Percentiles rank a stretch among this genome's conserved stretches.
Evolutionary conservation across 1,140 invertebrate species (phyloP).

Genomic region (Cataglyphis hispanica): DNA sequence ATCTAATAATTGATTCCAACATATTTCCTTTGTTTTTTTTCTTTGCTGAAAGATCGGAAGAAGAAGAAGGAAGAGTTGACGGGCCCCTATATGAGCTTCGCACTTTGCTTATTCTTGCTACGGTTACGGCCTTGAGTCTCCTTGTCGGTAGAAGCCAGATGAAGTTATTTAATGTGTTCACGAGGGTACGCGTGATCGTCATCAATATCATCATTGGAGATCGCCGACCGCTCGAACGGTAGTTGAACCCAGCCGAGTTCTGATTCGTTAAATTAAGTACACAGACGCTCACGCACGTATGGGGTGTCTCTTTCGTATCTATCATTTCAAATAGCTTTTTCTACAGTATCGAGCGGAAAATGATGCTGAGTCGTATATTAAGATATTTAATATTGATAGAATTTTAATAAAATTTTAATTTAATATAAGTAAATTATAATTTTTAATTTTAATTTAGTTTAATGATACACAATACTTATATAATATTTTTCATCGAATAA

Average conservation of each 20-base stretch:
- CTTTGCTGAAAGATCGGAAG: conserved; percentile 34
- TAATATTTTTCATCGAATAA: neutral
- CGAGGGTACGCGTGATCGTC: conserved; percentile 57
- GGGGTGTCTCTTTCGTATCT: conserved; percentile 22
- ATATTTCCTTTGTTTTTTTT: conserved; percentile 24
- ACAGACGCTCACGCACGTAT: conserved; percentile 43
- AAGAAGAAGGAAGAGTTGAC: conserved; percentile 30
- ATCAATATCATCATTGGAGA: conserved; percentile 63
- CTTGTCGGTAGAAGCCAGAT: conserved; percentile 51
- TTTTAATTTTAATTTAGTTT: neutral
- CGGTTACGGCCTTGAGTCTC: conserved; percentile 36
- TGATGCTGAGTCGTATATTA: neutral
- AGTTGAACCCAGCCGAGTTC: conserved; percentile 79
- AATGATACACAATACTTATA: neutral
- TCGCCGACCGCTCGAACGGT: conserved; percentile 70
- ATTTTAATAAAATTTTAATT: conserved; percentile 12
- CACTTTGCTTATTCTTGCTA: conserved; percentile 35
- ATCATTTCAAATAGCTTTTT: conserved; percentile 16
- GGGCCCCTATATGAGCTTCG: conserved; percentile 17
- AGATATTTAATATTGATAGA: conserved; percentile 5
- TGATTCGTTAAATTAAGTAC: conserved; percentile 77
- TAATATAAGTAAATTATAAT: neutral
- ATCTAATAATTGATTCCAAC: conserved; percentile 13
- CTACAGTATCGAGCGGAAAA: neutral
- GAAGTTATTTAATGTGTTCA: conserved; percentile 65